Percentiles rank a stretch among this genome's conserved stretches.
phyloP scores from a whole-genome alignment of 2,797 vertebrate species.

The Eleutherodactylus coqui region DNA sequence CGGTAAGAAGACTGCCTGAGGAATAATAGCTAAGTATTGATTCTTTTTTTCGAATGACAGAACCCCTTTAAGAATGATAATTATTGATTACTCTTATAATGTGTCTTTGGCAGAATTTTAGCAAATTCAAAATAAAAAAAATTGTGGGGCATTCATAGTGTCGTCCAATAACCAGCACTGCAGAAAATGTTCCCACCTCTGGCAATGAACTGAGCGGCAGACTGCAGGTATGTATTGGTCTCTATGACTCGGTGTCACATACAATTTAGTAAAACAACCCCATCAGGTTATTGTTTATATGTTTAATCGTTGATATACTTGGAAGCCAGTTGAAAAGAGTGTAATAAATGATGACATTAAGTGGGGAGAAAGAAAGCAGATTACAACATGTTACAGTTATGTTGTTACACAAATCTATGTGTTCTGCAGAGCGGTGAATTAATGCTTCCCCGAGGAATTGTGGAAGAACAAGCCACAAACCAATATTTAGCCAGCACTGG shows the following conservation, averaged over 20 bases:
- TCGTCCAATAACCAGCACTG: neutral
- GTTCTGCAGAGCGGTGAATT: conserved; percentile 29
- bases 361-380: conserved; percentile 60
- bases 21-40: too few relatives aligned
- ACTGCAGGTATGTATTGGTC: neutral
- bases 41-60: too few relatives aligned
- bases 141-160: neutral
- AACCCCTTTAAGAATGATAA: too few relatives aligned
- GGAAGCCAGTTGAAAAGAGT: conserved; percentile 9
- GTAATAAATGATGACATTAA: conserved; percentile 48
- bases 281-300: conserved; percentile 17
- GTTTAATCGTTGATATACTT: conserved; percentile 24
- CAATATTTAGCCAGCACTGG: conserved; percentile 21
- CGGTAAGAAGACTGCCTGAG: too few relatives aligned
- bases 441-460: conserved; percentile 52
- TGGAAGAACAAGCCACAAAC: conserved; percentile 45
- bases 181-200: neutral
- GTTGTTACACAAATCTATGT: conserved; percentile 48
- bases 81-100: too few relatives aligned
- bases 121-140: neutral
- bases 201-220: neutral
- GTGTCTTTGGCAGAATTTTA: too few relatives aligned
- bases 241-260: neutral
- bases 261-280: conserved; percentile 1
- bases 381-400: conserved; percentile 54